Evolutionary conservation across 2,113 vertebrate species (phyloP), one percentile per base, ranked within the genome.

Genomic region (Accipiter virgatus): DNA sequence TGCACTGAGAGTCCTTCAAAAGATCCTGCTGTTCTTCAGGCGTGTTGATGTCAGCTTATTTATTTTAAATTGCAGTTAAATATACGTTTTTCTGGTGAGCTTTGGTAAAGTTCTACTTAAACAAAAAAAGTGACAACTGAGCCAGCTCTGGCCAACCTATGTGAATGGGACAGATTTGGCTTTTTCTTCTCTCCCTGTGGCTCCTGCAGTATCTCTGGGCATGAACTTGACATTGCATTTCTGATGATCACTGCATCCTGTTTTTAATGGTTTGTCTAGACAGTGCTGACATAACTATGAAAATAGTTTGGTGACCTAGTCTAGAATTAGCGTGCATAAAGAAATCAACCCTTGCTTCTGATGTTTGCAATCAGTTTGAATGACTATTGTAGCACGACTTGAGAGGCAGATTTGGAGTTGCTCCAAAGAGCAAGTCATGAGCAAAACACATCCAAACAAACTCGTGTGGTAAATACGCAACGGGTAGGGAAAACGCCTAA

Each of bases 231-330:
- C 2, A 2, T 90, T 88, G 81, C 42, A 9, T 95, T 96, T 95
- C 85, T 90, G 81, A 55, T 88, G 86, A 95, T 95, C 3, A 1
- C 27, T 88, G 81, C 90, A 91, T 96, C 95, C 95, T 97, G 96
- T 92, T 97, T 96, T 95, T 95, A 95, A 96, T 92, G 92, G 74
- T 94, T 97, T 95, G 97, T 97, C 93, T 96, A 97, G 96, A 97
- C 92, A 89, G 88, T 97, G 95, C 95, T 95, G 95, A 97, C 96
- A 96, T 89, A 95, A 95, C 95, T 94, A 91, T 96, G 94, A 92
- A 96, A 95, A 96, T 96, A 92, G 81, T 95, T 94, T 81, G 88
- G 95, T 97, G 94, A 96, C 95, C 96, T 95, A 96, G 94, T 92
- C 88, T 95, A 95, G 96, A 97, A 96, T 96, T 95, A 96, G 95